Conservation (phyloP, 2,113 vertebrate genomes). For the Malurus alboscapulatus region DNA sequence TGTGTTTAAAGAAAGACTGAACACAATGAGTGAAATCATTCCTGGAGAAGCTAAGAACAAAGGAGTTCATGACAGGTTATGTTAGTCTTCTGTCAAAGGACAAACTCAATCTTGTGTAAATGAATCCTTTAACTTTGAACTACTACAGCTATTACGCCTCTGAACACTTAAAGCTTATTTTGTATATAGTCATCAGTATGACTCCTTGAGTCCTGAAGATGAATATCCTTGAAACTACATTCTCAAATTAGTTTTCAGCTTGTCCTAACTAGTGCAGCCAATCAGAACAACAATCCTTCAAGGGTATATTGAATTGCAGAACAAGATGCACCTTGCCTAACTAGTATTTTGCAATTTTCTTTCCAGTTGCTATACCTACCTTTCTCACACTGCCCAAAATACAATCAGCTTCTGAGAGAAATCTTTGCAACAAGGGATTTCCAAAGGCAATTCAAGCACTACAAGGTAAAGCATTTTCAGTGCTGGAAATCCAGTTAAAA, state of each 20-base stretch:
- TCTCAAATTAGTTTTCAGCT: neutral
- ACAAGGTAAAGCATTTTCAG: constrained; percentile 52
- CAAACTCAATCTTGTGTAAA: neutral
- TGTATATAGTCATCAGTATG: constrained; percentile 2
- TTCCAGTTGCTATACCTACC: constrained; percentile 65
- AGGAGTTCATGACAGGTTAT: neutral
- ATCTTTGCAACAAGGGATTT: constrained; percentile 40
- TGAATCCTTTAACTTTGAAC: constrained; percentile 30
- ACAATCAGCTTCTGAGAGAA: constrained; percentile 45
- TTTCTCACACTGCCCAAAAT: constrained; percentile 56
- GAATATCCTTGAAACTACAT: neutral
- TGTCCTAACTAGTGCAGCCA: neutral
- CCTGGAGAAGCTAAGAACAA: constrained; percentile 6
- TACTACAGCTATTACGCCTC: neutral
- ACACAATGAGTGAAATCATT: neutral
- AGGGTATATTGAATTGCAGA: neutral
- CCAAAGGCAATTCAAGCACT: constrained; percentile 39
- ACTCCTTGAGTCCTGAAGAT: neutral
- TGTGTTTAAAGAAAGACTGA: neutral
- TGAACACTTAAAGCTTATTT: neutral
- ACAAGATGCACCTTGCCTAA: neutral
- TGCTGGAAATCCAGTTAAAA: neutral
- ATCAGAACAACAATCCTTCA: neutral
- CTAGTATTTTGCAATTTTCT: constrained; percentile 4
- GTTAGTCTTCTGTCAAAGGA: neutral